These are phyloP conservation scores for Drosophila trichaetosa DNA, from an alignment of 2,888 invertebrate genomes.

Conservation along the genomic window DNA sequence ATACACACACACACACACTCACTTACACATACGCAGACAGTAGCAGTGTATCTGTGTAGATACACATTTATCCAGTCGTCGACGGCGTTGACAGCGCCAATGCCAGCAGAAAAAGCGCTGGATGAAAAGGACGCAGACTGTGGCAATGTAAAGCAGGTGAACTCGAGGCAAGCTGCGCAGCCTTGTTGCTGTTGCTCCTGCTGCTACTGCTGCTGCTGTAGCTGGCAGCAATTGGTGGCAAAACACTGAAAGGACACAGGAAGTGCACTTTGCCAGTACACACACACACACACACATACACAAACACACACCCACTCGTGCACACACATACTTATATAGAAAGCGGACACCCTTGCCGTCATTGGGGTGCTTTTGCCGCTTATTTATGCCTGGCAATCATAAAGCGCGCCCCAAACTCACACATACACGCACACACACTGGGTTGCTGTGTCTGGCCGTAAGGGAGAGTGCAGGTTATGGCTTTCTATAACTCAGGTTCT, in stretches of 20 bases:
- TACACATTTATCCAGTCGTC: constrained; percentile 77
- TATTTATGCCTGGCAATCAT: constrained; percentile 80
- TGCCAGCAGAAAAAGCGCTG: constrained; percentile 57
- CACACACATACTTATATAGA: constrained; percentile 11
- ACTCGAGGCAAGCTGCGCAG: constrained; percentile 51
- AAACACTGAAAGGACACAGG: constrained; percentile 74
- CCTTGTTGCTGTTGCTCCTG: constrained; percentile 32
- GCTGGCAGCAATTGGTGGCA: constrained; percentile 67
- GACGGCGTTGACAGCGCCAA: constrained; percentile 72
- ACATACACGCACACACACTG: constrained; percentile 10
- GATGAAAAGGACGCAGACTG: constrained; percentile 32
- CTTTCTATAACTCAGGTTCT: constrained; percentile 76
- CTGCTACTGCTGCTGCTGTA: constrained; percentile 32
- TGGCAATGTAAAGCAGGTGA: constrained; percentile 73
- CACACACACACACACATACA: constrained; percentile 30
- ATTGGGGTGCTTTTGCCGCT: constrained; percentile 76
- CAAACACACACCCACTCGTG: constrained; percentile 11
- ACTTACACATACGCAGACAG: constrained; percentile 2
- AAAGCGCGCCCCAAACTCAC: constrained; percentile 65
- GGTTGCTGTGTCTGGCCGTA: constrained; percentile 21
- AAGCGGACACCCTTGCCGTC: constrained; percentile 58
- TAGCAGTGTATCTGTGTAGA: constrained; percentile 37
- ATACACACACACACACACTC: background rate
- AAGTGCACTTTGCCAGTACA: constrained; percentile 66
- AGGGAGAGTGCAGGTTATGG: constrained; percentile 78